Conservation (phyloP, 1,140 invertebrate species). For the Meteorus sp. region DNA sequence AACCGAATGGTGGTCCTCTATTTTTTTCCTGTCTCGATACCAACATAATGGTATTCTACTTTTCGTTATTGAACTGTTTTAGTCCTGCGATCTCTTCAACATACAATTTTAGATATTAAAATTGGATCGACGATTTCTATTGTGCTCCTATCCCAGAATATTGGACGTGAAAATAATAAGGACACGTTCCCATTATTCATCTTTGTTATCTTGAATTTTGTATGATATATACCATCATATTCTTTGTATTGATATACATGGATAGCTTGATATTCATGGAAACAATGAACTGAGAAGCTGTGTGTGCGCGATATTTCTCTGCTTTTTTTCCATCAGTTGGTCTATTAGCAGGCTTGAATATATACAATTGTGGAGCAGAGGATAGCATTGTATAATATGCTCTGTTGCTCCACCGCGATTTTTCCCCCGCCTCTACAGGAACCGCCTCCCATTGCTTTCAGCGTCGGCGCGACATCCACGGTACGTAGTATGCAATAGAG, state of each 20-base stretch:
- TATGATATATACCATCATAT: constrained; percentile 4
- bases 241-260: constrained; percentile 23
- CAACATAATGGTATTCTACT: too few species aligned
- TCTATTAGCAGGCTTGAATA: constrained; percentile 29
- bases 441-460: constrained; percentile 26
- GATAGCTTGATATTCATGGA: constrained; percentile 47
- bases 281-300: constrained; percentile 48
- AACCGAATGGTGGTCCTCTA: too few species aligned
- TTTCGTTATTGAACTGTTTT: too few species aligned
- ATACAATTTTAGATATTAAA: too few species aligned
- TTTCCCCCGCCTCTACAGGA: constrained; percentile 19
- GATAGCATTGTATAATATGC: constrained; percentile 56
- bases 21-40: too few species aligned
- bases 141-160: too few species aligned
- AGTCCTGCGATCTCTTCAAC: too few species aligned
- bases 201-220: neutral
- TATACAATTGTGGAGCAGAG: constrained; percentile 48
- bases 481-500: too few species aligned
- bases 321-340: constrained; percentile 21
- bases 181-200: too few species aligned
- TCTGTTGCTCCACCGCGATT: constrained; percentile 49
- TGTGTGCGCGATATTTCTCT: constrained; percentile 19
- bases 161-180: too few species aligned
- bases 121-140: too few species aligned
- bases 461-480: constrained; percentile 25